Evolutionary conservation across 2,113 vertebrate genomes (phyloP), one percentile per base, ranked within the genome.

Genomic region (Clarias gariepinus): DNA sequence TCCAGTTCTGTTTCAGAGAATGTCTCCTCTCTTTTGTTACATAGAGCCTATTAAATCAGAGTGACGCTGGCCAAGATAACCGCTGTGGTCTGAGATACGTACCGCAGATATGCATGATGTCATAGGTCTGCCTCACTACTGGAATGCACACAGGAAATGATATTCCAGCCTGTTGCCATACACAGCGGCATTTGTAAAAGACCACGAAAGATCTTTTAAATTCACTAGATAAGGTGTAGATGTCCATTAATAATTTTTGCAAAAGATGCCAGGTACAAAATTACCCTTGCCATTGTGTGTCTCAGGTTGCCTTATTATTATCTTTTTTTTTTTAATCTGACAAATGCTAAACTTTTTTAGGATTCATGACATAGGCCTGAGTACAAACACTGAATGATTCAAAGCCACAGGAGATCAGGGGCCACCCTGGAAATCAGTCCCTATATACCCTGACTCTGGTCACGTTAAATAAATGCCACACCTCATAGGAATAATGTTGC

Each of bases 381-480:
- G 88, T 79, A 61, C 6, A n/a, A 86, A n/a, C 1, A 19, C 80
- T 30, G 90, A 91, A 86, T 85, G 85, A 57, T 88, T 89, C 73
- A 87, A 71, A 88, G 90, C 68, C 85, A 83, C 61, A 66, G 47
- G 60, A 81, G 79, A 74, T 57, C 89, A 71, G 68, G 41, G 91
- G 86, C 90, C 84, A 89, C 91, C 92, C 89, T 73, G 2, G 33
- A 89, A 90, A 87, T 90, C 89, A 87, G 90, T 87, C 90, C 88
- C 73, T 69, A 61, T 86, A 3, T 61, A 84, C 81, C 78, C 73
- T 87, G 88, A 87, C 76, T 90, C 88, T 87, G 73, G 81, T 81
- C 87, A 89, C 92, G 92, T 91, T 92, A 93, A 93, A 91, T 92
- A 90, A 94, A 93, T 89, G 89, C 88, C 88, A 93, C 87, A 58